Evolutionary conservation across 2,888 invertebrate genomes (phyloP).

Genomic region (Himalopsyche japonica): DNA sequence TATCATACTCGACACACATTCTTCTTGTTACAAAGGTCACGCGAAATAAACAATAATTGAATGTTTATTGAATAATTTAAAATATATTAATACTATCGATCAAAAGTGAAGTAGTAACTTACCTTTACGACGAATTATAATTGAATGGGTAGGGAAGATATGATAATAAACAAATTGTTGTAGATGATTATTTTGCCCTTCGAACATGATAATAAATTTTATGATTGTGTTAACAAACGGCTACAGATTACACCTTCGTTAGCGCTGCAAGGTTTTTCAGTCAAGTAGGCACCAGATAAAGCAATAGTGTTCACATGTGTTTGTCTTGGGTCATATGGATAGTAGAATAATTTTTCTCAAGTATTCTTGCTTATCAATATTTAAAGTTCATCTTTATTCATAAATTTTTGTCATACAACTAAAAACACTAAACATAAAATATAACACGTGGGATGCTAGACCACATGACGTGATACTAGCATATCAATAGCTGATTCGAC

Average conservation of each 20-base stretch:
- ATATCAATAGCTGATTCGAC: no score
- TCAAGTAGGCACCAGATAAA: no score
- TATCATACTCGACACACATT: background rate
- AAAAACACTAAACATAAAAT: no score
- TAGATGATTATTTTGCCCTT: background rate
- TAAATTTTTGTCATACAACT: no score
- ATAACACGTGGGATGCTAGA: no score
- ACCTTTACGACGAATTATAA: background rate
- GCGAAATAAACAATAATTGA: background rate
- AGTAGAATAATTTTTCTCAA: no score
- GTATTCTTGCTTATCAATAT: no score
- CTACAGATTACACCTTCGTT: background rate
- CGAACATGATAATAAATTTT: background rate
- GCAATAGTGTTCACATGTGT: no score
- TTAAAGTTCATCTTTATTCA: no score
- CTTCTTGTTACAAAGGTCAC: background rate
- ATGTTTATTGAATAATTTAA: background rate
- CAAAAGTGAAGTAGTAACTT: background rate
- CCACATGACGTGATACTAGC: no score
- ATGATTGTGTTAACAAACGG: background rate
- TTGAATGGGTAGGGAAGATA: background rate
- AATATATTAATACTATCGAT: background rate
- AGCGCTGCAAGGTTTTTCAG: no score
- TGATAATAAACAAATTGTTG: background rate
- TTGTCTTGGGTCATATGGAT: no score